These are phyloP conservation scores for Petrocephalus zakoni DNA, from an alignment of 2,113 vertebrate species.

Conservation along the genomic window DNA sequence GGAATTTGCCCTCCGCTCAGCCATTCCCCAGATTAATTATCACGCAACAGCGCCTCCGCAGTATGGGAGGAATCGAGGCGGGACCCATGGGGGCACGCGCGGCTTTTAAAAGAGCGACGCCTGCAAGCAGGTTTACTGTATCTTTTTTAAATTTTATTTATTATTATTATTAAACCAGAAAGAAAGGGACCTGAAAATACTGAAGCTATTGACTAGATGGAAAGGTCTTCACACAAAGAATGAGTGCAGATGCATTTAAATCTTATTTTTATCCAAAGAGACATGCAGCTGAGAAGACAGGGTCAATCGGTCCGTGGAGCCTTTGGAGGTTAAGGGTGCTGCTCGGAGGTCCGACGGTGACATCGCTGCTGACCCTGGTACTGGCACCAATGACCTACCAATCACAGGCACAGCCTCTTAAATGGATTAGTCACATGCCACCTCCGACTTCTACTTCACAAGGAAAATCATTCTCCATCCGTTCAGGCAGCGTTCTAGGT, in stretches of 20 bases:
- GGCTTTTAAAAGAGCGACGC: not conserved
- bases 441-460: not conserved
- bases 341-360: not conserved
- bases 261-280: not conserved
- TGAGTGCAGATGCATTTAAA: not conserved
- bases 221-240: not conserved
- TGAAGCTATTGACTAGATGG: not conserved
- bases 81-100: not conserved
- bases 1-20: slow-evolving; percentile 56
- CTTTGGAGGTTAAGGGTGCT: not conserved
- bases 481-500: not conserved
- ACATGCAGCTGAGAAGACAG: not conserved
- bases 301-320: not conserved
- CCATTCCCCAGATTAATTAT: slow-evolving; percentile 50
- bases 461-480: not conserved
- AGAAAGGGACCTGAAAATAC: not conserved
- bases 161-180: not conserved
- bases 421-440: not conserved
- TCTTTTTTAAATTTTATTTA: not conserved
- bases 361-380: not conserved
- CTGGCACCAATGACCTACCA: not conserved
- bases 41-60: slow-evolving; percentile 32
- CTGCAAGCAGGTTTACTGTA: not conserved
- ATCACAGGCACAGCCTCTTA: too few relatives aligned
- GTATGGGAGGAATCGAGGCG: slow-evolving; percentile 16